phyloP scores from a whole-genome alignment of 92 coral and sea anemone genomes.

The Epizoanthus rinbou region DNA sequence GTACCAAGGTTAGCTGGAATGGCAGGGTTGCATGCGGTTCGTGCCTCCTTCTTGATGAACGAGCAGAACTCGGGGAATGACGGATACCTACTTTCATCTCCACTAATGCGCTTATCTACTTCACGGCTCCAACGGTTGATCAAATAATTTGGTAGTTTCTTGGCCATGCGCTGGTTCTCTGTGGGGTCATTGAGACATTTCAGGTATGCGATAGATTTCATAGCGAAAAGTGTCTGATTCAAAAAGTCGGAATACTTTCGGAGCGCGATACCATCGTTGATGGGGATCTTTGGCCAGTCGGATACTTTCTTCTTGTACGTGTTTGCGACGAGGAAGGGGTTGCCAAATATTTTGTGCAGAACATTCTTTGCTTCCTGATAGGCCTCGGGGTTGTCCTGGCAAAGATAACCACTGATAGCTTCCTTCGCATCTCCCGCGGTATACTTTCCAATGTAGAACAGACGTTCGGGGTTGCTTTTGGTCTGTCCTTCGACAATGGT shows the following conservation, averaged over 20 bases:
- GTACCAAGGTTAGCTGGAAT: conserved; percentile 19
- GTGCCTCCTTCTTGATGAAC: conserved; percentile 32
- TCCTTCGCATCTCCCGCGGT: conserved; percentile 46
- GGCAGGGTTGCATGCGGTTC: conserved; percentile 40
- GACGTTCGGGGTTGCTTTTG: conserved; percentile 5
- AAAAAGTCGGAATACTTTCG: conserved; percentile 42
- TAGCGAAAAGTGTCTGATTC: conserved; percentile 28
- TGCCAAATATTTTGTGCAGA: conserved; percentile 25
- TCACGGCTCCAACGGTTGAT: conserved; percentile 33
- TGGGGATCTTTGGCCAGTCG: conserved; percentile 42
- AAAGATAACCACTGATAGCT: conserved; percentile 25
- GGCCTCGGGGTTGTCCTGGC: conserved; percentile 25
- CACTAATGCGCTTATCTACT: conserved; percentile 23
- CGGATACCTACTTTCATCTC: conserved; percentile 32
- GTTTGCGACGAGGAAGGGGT: conserved; percentile 19
- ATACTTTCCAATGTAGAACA: conserved; percentile 30
- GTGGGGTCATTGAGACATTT: conserved; percentile 33
- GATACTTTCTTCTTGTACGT: conserved; percentile 23
- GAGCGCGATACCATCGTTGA: conserved; percentile 37
- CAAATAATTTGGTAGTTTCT: conserved; percentile 25
- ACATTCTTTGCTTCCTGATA: conserved; percentile 6
- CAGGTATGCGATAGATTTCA: conserved; percentile 32
- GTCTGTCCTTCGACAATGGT: conserved; percentile 37
- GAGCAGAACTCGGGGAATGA: conserved; percentile 46
- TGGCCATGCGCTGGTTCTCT: conserved; percentile 38